Base-by-base conservation (phyloP, 2,797 vertebrate species). In the Manis pentadactyla region DNA sequence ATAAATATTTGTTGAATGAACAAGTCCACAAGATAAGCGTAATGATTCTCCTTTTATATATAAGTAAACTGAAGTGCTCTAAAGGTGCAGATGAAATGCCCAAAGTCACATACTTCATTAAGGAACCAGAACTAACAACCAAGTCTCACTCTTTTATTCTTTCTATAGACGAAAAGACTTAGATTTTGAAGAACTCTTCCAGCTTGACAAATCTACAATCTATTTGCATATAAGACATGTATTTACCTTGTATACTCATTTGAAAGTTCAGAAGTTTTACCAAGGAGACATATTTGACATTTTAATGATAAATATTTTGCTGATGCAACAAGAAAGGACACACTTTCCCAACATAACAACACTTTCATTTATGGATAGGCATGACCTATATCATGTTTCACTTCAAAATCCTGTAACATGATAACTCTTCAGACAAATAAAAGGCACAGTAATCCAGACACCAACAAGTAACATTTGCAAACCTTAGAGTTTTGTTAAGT, bases 231-330 rank as follows among this genome's bases (percentile, higher is more conserved):
- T 49, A 89, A 88, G 94, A 89, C 21, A 92, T 42, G 18, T 55
- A 83, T 87, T 93, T 84, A 90, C 15, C 23, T 95, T 55, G 7
- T 39, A 4, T 87, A 57, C 37, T 78, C 39, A 78, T 59, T 57
- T 90, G n/a, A 79, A 95, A 74, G 46, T 74, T 21, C 93, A 27
- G 92, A 88, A 87, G 42, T 92, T 77, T 95, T 37, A 92, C 63
- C 17, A 13, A 81, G 51, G 27, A 87, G 68, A 59, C 69, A 55
- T 23, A 92, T 34, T 93, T 95, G 77, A 66, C 88, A 95, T 79
- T 96, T 91, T 93, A 88, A 79, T 64, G 39, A 87, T 59, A 88
- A 92, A 90, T 61, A 89, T 85, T 83, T 96, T 85, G 90, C 68
- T 74, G 92, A 90, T 61, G 55, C 42, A 88, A 94, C 53, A 42